phyloP scores from a whole-genome alignment of 2,888 invertebrate genomes.

The Synergus itoensis region DNA sequence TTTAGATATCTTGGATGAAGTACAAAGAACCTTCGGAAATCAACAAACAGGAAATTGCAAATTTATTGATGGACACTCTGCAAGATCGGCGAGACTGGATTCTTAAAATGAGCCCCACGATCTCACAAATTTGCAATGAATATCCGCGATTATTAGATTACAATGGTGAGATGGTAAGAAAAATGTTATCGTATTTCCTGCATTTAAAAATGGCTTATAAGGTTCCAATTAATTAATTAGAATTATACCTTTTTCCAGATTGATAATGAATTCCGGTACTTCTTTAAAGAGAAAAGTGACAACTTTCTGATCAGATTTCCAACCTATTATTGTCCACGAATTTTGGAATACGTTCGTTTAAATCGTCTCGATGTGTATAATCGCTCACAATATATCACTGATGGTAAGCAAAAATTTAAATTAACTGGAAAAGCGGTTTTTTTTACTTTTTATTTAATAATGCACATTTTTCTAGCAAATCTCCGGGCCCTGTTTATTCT shows the following conservation, averaged over 20 bases:
- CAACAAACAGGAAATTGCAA: conserved; percentile 6
- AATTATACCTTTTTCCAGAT: conserved; percentile 7
- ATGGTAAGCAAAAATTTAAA: neutral
- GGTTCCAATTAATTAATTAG: neutral
- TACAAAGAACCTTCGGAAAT: neutral
- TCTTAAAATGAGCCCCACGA: conserved; percentile 11
- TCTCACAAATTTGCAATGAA: conserved; percentile 17
- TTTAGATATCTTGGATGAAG: conserved; percentile 4
- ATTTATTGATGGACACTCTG: neutral
- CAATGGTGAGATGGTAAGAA: conserved; percentile 38
- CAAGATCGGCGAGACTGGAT: conserved; percentile 39
- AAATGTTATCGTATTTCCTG: neutral
- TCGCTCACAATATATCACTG: neutral
- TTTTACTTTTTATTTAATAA: neutral
- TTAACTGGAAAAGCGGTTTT: neutral
- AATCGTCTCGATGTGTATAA: conserved; percentile 13
- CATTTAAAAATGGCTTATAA: neutral
- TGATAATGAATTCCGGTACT: conserved; percentile 18
- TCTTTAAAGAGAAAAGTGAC: conserved; percentile 28
- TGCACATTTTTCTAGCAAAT: neutral
- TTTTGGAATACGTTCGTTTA: conserved; percentile 41
- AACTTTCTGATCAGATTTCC: conserved; percentile 36
- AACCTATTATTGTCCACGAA: conserved; percentile 24
- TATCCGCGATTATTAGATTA: conserved; percentile 41
- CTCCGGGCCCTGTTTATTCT: neutral